These are phyloP conservation scores for Uropsilus gracilis DNA, from an alignment of 2,113 vertebrate genomes.

Conservation along the genomic window DNA sequence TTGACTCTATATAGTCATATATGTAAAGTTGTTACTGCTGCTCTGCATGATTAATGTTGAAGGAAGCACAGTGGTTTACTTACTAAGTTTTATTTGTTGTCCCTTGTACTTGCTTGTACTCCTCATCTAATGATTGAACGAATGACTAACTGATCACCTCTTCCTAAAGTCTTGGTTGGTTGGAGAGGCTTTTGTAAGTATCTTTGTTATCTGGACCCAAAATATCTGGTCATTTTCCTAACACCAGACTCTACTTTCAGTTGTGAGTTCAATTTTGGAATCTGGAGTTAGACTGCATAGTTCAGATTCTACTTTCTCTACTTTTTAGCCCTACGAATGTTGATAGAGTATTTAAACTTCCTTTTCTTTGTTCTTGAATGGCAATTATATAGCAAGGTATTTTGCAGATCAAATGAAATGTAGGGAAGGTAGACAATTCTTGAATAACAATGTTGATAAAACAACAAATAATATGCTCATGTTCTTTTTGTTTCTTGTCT, in stretches of 20 bases:
- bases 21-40: neutral
- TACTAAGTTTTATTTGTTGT: neutral
- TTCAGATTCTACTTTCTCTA: neutral
- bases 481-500: neutral
- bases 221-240: neutral
- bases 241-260: neutral
- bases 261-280: neutral
- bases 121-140: neutral
- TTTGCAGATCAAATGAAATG: neutral
- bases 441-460: neutral
- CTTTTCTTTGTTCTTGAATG: neutral
- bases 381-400: neutral
- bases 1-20: neutral
- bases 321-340: neutral
- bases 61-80: neutral
- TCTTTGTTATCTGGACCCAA: neutral
- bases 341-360: neutral
- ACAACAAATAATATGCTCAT: neutral
- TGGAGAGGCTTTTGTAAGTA: neutral
- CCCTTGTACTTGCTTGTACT: neutral
- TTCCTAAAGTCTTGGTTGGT: neutral
- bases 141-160: neutral
- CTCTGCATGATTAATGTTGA: neutral
- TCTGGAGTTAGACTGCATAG: neutral
- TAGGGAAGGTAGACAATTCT: neutral